phyloP scores from a whole-genome alignment of 2,888 invertebrate species.

The Agrochola litura region DNA sequence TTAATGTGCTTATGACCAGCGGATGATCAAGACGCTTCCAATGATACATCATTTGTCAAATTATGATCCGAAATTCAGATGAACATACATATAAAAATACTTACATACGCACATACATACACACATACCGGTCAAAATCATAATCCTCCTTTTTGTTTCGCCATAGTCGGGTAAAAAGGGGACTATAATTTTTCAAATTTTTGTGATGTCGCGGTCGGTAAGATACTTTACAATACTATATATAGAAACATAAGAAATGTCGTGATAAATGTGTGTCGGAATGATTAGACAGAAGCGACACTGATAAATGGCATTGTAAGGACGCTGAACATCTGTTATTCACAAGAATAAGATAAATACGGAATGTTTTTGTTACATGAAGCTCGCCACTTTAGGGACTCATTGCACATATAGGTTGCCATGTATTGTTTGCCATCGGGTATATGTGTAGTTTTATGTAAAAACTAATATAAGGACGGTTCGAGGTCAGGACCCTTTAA shows the following conservation, averaged over 20 bases:
- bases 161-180: neutral
- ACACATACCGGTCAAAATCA: too few species aligned
- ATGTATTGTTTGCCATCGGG: slow-evolving; percentile 50
- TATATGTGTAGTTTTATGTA: slow-evolving; percentile 34
- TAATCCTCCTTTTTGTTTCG: too few species aligned
- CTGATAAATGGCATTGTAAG: slow-evolving; percentile 80
- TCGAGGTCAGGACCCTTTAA: slow-evolving; percentile 3
- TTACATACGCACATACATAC: too few species aligned
- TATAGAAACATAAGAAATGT: slow-evolving; percentile 69
- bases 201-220: slow-evolving; percentile 45
- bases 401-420: slow-evolving; percentile 66
- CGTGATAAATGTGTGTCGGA: slow-evolving; percentile 80
- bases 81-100: too few species aligned
- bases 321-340: slow-evolving; percentile 82
- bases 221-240: slow-evolving; percentile 63
- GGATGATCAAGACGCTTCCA: too few species aligned
- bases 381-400: slow-evolving; percentile 68
- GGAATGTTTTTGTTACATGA: slow-evolving; percentile 74
- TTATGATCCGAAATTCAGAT: too few species aligned
- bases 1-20: too few species aligned
- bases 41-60: too few species aligned
- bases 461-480: slow-evolving; percentile 8
- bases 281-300: slow-evolving; percentile 84
- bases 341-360: slow-evolving; percentile 83
- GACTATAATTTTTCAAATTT: slow-evolving; percentile 50